Evolutionary conservation across 1,140 invertebrate genomes (phyloP).

Genomic region (Lucilia cuprina): DNA sequence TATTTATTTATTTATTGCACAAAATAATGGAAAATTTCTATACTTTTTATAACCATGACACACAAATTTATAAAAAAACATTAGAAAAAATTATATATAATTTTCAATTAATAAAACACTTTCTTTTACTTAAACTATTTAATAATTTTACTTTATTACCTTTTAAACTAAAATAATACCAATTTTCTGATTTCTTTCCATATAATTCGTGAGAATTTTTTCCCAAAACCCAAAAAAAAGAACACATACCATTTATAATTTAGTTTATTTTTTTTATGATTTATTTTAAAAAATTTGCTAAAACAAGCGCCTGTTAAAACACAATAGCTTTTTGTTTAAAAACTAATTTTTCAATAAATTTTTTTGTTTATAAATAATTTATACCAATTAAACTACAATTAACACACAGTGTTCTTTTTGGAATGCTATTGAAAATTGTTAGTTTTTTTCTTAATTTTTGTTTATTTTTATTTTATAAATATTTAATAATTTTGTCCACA

Average conservation of each 20-base stretch:
- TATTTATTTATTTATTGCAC: neutral
- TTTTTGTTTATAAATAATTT: neutral
- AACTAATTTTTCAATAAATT: neutral
- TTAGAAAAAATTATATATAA: neutral
- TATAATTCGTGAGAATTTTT: neutral
- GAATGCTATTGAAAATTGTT: too few species aligned
- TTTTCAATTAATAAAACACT: neutral
- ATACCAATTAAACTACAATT: neutral
- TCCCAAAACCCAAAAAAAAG: neutral
- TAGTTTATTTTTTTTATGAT: neutral
- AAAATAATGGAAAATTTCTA: neutral
- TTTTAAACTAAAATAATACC: too few species aligned
- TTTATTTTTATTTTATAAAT: too few species aligned
- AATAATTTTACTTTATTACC: neutral
- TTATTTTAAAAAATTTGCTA: neutral
- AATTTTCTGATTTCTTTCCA: neutral
- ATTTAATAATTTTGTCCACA: too few species aligned
- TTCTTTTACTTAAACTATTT: too few species aligned
- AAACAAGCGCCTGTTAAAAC: neutral
- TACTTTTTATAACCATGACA: conserved; percentile 5
- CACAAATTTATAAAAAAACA: neutral
- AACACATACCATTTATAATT: neutral
- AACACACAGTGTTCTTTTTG: neutral
- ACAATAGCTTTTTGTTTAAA: neutral
- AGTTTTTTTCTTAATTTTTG: too few species aligned